Conservation (phyloP, 2,888 invertebrate species). For the Holacanthella duospinosa region DNA sequence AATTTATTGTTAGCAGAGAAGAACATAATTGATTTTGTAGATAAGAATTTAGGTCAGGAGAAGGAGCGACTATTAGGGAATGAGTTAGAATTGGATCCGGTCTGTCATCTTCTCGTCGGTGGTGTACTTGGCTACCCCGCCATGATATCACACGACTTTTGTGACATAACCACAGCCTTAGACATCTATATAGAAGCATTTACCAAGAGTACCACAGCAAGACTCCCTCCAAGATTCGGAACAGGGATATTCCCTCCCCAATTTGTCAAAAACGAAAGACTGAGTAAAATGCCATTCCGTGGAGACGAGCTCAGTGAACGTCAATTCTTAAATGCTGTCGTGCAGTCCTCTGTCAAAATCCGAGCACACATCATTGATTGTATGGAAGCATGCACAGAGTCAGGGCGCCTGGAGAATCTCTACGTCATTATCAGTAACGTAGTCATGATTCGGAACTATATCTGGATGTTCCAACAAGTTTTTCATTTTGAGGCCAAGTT, state of each 20-base stretch:
- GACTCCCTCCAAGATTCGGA: slow-evolving; percentile 29
- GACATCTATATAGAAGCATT: slow-evolving; percentile 35
- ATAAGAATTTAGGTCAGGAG: slow-evolving; percentile 36
- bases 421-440: slow-evolving; percentile 36
- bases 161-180: slow-evolving; percentile 36
- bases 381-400: slow-evolving; percentile 31
- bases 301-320: slow-evolving; percentile 35
- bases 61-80: slow-evolving; percentile 32
- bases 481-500: slow-evolving; percentile 36
- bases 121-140: slow-evolving; percentile 35
- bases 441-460: slow-evolving; percentile 35
- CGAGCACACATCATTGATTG: slow-evolving; percentile 33
- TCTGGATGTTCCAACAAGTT: slow-evolving; percentile 35
- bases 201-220: slow-evolving; percentile 23
- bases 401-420: slow-evolving; percentile 34
- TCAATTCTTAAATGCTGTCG: slow-evolving; percentile 34
- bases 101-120: slow-evolving; percentile 35
- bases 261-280: slow-evolving; percentile 26
- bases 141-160: slow-evolving; percentile 37
- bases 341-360: slow-evolving; percentile 30
- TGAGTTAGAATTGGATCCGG: slow-evolving; percentile 34
- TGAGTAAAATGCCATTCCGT: slow-evolving; percentile 36
- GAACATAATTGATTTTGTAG: slow-evolving; percentile 37
- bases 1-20: slow-evolving; percentile 36
- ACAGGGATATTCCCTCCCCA: slow-evolving; percentile 26